Evolutionary conservation across 2,113 vertebrate species (phyloP).

Genomic region (Xiphorhynchus elegans): DNA sequence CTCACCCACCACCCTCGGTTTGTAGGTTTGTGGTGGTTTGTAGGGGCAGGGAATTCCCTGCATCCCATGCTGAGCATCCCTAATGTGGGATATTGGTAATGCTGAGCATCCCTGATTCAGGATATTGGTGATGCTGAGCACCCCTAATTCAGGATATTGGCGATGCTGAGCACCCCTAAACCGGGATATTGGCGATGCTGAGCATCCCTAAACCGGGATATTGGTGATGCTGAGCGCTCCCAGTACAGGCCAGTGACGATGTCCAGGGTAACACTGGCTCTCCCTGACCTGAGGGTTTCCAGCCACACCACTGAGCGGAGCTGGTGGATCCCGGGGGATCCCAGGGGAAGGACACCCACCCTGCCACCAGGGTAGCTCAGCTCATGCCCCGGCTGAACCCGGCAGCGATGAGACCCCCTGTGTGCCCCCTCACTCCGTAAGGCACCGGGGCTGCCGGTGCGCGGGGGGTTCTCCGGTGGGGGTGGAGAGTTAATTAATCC

Average conservation of each 20-base stretch:
- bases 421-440: background rate
- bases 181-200: too few species aligned
- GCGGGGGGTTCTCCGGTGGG: fast-evolving
- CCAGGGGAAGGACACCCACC: too few species aligned
- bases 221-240: background rate
- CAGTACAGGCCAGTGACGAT: fast-evolving
- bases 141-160: too few species aligned
- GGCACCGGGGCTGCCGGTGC: background rate
- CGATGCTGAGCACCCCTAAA: background rate
- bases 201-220: background rate
- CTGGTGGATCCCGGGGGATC: fast-evolving
- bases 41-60: background rate
- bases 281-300: background rate
- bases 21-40: fast-evolving
- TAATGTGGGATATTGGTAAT: background rate
- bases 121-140: background rate
- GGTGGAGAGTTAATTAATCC: too few species aligned
- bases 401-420: background rate
- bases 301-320: fast-evolving
- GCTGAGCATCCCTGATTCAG: background rate
- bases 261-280: fast-evolving
- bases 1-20: background rate
- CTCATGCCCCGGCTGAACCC: background rate
- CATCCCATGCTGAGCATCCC: background rate
- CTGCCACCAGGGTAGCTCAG: background rate